Conservation (phyloP, 2,797 vertebrate genomes). For the Lacerta viridis region DNA sequence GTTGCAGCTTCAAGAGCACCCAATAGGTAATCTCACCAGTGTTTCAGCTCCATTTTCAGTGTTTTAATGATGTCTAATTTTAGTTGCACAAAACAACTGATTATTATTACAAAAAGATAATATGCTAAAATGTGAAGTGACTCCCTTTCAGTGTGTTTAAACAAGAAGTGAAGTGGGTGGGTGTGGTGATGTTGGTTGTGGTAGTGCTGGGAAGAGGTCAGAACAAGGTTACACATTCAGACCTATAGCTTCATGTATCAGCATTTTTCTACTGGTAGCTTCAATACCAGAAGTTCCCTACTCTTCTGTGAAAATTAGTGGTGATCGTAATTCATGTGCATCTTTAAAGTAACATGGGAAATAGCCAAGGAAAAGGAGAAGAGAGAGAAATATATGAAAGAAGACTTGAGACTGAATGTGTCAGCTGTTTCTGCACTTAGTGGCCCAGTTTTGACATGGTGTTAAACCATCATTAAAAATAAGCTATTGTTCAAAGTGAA, state of each 20-base stretch:
- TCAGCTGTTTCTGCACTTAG: no score
- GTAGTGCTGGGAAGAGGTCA: neutral
- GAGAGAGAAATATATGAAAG: neutral
- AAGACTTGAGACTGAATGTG: no score
- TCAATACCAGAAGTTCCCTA: neutral
- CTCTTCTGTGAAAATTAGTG: neutral
- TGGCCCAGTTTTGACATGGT: no score
- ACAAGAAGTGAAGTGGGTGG: neutral
- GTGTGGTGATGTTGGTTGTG: neutral
- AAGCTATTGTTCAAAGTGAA: no score
- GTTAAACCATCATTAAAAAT: no score
- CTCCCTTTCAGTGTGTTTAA: neutral
- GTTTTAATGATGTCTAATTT: constrained; percentile 36
- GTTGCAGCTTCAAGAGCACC: neutral
- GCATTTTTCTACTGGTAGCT: no score
- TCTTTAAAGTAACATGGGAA: neutral
- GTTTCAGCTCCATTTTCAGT: neutral
- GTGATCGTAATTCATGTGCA: neutral
- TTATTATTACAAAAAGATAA: constrained; percentile 5
- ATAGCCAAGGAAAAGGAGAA: neutral
- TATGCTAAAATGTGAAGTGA: neutral
- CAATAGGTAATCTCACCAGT: constrained; percentile 2
- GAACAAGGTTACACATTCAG: neutral
- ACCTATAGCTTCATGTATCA: neutral
- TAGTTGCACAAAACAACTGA: constrained; percentile 21